These are phyloP conservation scores for Neopipo cinnamomea DNA, from an alignment of 2,113 vertebrate species.

Conservation along the genomic window DNA sequence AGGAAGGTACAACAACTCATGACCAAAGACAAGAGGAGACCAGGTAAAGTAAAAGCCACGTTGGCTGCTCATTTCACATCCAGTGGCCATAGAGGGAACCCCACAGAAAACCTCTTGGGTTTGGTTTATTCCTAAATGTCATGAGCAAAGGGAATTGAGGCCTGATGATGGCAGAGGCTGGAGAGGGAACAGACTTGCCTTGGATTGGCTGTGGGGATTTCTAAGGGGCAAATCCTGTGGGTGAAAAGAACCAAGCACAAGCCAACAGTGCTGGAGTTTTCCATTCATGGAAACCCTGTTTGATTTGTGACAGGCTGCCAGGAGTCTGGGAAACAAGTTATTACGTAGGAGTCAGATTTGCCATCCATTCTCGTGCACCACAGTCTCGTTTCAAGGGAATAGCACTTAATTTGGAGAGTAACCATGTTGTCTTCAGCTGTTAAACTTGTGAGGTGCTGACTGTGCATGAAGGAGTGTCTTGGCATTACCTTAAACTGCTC, in stretches of 20 bases:
- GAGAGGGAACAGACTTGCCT: not conserved
- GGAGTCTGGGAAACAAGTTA: not conserved
- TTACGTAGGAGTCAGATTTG: not conserved
- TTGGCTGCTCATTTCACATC: not conserved
- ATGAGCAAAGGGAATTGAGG: not conserved
- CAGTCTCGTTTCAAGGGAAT: not conserved
- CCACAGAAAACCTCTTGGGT: fast-evolving
- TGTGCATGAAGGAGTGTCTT: not conserved
- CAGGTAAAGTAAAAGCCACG: conserved; percentile 75
- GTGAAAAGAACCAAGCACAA: not conserved
- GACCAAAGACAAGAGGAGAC: conserved; percentile 92
- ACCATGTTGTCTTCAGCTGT: not conserved
- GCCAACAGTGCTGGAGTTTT: not conserved
- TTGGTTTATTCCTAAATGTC: not conserved
- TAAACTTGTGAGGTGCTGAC: not conserved
- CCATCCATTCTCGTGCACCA: not conserved
- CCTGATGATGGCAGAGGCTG: not conserved
- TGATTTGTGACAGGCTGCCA: not conserved
- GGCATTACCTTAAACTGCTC: not conserved
- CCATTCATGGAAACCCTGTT: not conserved
- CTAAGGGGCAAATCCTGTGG: not conserved
- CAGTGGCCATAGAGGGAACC: not conserved
- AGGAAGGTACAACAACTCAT: conserved; percentile 96
- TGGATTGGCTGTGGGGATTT: not conserved
- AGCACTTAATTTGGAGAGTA: not conserved